Percentiles rank a stretch among this genome's conserved stretches.
phyloP scores from a whole-genome alignment of 2,113 vertebrate species.

The Marmota monax region DNA sequence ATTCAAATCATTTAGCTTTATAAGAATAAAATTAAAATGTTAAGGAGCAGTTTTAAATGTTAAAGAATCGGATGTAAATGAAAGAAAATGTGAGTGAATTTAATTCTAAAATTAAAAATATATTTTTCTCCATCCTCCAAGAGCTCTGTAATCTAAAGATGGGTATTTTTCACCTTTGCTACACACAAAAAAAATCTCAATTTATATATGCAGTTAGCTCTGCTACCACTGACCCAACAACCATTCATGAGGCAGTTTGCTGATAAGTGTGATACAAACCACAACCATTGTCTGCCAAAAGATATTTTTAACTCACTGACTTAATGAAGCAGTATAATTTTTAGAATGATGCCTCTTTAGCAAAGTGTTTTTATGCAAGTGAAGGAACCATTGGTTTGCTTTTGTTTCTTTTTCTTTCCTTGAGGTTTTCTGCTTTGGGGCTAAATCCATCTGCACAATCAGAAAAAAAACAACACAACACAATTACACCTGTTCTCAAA shows the following conservation, averaged over 20 bases:
- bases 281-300: not conserved
- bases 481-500: not conserved
- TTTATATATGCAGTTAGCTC: not conserved
- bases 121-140: not conserved
- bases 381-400: not conserved
- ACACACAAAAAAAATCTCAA: not conserved
- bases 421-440: not conserved
- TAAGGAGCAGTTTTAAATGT: not conserved
- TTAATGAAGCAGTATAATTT: constrained; percentile 25
- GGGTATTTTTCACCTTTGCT: not conserved
- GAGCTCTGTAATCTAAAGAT: not conserved
- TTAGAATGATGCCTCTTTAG: not conserved
- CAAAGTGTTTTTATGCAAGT: not conserved
- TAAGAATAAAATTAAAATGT: not conserved
- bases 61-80: not conserved
- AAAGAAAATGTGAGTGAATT: not conserved
- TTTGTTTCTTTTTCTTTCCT: not conserved
- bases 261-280: rapidly evolving
- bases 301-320: not conserved
- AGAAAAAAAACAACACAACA: not conserved
- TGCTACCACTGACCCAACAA: not conserved
- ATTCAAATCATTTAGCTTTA: not conserved
- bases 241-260: not conserved
- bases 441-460: not conserved
- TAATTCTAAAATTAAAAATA: not conserved